phyloP scores from a whole-genome alignment of 1,140 invertebrate species.

The Phymorhynchus buccinoides region DNA sequence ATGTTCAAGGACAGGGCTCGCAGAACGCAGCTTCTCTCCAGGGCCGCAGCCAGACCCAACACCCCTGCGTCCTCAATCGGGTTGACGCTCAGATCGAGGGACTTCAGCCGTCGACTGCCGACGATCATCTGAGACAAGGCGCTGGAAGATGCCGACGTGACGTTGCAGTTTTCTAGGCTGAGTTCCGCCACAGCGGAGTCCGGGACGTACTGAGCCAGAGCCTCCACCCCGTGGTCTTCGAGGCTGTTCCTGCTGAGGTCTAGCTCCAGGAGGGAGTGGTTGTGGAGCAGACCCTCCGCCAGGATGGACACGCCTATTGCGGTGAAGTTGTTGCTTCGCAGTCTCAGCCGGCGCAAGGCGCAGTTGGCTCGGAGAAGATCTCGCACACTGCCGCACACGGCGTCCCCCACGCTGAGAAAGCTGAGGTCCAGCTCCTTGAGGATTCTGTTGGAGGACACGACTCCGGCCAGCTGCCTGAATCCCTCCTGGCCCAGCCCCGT shows the following conservation, averaged over 20 bases:
- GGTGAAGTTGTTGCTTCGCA: conserved; percentile 64
- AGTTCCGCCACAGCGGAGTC: conserved; percentile 60
- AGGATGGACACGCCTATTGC: conserved; percentile 61
- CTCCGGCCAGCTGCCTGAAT: conserved; percentile 52
- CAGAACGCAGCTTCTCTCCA: conserved; percentile 65
- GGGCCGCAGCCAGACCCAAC: conserved; percentile 58
- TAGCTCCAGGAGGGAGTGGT: conserved; percentile 57
- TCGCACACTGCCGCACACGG: conserved; percentile 56
- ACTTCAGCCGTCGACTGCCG: conserved; percentile 60
- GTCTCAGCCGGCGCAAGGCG: conserved; percentile 59
- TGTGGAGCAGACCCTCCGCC: conserved; percentile 58
- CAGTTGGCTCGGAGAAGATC: conserved; percentile 66
- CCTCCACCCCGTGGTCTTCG: conserved; percentile 61
- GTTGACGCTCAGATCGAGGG: conserved; percentile 69
- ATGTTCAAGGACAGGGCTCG: conserved; percentile 69
- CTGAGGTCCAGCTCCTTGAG: conserved; percentile 67
- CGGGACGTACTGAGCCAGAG: conserved; percentile 61
- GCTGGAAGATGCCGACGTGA: conserved; percentile 60
- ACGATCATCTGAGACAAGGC: conserved; percentile 62
- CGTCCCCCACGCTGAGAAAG: conserved; percentile 65
- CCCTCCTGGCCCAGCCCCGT: conserved; percentile 60
- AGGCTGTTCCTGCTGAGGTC: conserved; percentile 66
- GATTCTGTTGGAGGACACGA: conserved; percentile 56
- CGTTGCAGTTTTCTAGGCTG: conserved; percentile 70
- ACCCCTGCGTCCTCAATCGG: conserved; percentile 64